Percentiles rank a stretch among this genome's conserved stretches.
These are phyloP conservation scores for Microcaecilia unicolor DNA, from an alignment of 2,797 vertebrate genomes.

Conservation along the genomic window DNA sequence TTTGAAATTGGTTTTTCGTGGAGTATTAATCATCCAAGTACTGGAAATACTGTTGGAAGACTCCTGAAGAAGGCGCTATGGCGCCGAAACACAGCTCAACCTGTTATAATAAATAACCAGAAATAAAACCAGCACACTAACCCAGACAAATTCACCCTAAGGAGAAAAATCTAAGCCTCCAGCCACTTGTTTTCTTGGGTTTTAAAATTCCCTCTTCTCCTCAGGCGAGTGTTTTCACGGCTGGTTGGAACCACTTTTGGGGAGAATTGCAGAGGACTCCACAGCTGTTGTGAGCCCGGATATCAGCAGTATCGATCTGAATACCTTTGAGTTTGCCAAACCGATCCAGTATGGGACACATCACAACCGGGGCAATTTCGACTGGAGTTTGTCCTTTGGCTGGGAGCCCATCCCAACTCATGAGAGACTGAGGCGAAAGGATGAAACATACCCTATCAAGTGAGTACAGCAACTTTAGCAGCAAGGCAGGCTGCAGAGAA, in stretches of 20 bases:
- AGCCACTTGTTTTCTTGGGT: too few relatives aligned
- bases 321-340: constrained; percentile 76
- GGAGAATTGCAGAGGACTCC: constrained; percentile 80
- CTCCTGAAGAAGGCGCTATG: too few relatives aligned
- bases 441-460: constrained; percentile 92
- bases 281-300: constrained; percentile 87
- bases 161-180: too few relatives aligned
- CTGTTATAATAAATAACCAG: too few relatives aligned
- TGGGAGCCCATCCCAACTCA: constrained; percentile 75
- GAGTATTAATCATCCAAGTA: too few relatives aligned
- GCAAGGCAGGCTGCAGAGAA: too few relatives aligned
- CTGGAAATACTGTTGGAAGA: too few relatives aligned
- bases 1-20: too few relatives aligned
- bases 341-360: constrained; percentile 58
- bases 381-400: constrained; percentile 87
- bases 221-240: constrained; percentile 90
- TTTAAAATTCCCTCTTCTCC: not conserved
- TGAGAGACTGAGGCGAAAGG: constrained; percentile 69
- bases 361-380: constrained; percentile 86
- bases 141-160: too few relatives aligned
- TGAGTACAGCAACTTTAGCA: constrained; percentile 38
- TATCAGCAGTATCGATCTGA: constrained; percentile 81
- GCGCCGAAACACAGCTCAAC: too few relatives aligned
- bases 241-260: constrained; percentile 87
- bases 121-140: too few relatives aligned